Conservation (phyloP, 2,888 invertebrate genomes). For the Diloba caeruleocephala region DNA sequence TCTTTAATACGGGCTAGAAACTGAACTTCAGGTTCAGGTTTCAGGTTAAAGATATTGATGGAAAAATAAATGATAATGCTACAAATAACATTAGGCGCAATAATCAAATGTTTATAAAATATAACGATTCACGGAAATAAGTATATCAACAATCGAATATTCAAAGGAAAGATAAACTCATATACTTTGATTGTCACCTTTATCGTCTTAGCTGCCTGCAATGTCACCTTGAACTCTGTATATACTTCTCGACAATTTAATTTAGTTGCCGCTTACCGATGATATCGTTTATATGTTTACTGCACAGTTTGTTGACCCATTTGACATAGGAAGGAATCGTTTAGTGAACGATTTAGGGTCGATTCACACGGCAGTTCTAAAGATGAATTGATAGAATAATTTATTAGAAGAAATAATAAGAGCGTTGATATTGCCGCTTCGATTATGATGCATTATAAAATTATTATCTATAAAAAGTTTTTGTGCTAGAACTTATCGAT, state of each 20-base stretch:
- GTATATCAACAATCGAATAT: conserved; percentile 14
- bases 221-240: conserved; percentile 41
- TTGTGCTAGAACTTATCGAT: too few species aligned
- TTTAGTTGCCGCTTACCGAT: conserved; percentile 12
- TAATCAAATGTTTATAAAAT: too few species aligned
- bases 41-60: too few species aligned
- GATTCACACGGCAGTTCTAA: not conserved
- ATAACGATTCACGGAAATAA: conserved; percentile 35
- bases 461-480: too few species aligned
- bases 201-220: conserved; percentile 23
- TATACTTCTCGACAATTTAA: conserved; percentile 14
- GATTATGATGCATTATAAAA: too few species aligned
- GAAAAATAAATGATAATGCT: too few species aligned
- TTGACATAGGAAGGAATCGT: conserved; percentile 14
- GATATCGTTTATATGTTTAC: conserved; percentile 28
- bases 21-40: too few species aligned
- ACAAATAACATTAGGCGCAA: too few species aligned
- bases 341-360: not conserved
- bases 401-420: too few species aligned
- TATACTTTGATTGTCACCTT: conserved; percentile 10
- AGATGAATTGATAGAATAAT: too few species aligned
- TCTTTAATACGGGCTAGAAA: too few species aligned
- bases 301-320: conserved; percentile 44
- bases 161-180: conserved; percentile 4
- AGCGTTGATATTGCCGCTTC: too few species aligned